A percentile compares a stretch with the other conserved stretches of the same genome.
These are phyloP conservation scores for Apodemia mormo DNA, from an alignment of 2,888 invertebrate species.

Conservation along the genomic window DNA sequence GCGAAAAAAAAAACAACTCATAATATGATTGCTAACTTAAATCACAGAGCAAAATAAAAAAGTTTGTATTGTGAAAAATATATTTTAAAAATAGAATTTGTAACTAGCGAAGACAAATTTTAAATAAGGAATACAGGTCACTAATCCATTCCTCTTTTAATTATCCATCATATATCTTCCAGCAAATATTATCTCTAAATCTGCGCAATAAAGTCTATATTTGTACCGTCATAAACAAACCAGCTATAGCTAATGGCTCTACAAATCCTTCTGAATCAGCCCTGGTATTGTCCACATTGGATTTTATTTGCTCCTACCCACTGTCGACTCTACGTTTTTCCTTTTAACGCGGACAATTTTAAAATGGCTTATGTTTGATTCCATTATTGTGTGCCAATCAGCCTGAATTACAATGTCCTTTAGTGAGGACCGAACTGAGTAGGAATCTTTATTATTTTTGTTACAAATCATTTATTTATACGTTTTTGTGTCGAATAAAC, in stretches of 20 bases:
- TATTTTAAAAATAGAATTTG: slow-evolving; percentile 18
- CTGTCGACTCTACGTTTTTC: slow-evolving; percentile 69
- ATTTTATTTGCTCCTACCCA: slow-evolving; percentile 65
- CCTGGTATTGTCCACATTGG: slow-evolving; percentile 71
- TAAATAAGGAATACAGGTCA: slow-evolving; percentile 58
- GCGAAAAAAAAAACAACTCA: no score
- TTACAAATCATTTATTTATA: slow-evolving; percentile 72
- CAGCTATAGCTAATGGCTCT: slow-evolving; percentile 67
- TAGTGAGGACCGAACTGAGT: slow-evolving; percentile 71
- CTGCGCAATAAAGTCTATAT: slow-evolving; percentile 15
- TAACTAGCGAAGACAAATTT: slow-evolving; percentile 34
- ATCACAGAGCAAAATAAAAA: neutral
- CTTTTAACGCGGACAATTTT: slow-evolving; percentile 78
- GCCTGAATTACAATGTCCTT: slow-evolving; percentile 81
- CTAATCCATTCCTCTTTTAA: slow-evolving; percentile 59
- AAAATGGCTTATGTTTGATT: slow-evolving; percentile 80
- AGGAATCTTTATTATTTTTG: slow-evolving; percentile 71
- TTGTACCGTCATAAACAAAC: slow-evolving; percentile 7
- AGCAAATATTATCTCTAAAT: slow-evolving; percentile 18
- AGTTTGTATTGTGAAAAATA: neutral
- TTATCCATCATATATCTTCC: slow-evolving; percentile 41
- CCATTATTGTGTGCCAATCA: slow-evolving; percentile 82
- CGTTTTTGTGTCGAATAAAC: slow-evolving; percentile 65
- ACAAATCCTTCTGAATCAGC: slow-evolving; percentile 72
- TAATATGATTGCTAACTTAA: no score